These are phyloP conservation scores for Agrotis exclamationis DNA, from an alignment of 2,888 invertebrate species.

Conservation along the genomic window DNA sequence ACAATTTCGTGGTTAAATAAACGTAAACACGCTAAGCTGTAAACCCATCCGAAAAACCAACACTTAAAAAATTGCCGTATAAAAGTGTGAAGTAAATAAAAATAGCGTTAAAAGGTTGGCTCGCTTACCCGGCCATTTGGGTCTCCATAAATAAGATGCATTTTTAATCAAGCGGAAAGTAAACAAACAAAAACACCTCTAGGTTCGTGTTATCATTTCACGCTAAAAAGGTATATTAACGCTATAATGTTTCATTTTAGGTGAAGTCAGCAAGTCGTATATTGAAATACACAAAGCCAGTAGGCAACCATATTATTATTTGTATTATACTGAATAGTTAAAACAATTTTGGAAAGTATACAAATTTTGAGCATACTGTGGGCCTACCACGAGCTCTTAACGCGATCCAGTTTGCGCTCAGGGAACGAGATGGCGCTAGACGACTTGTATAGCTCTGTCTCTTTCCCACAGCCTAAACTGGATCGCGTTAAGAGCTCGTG, in stretches of 20 bases:
- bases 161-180: constrained; percentile 42
- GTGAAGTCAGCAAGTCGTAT: constrained; percentile 1
- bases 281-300: too few relatives aligned
- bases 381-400: too few relatives aligned
- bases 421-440: too few relatives aligned
- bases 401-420: too few relatives aligned
- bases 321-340: too few relatives aligned
- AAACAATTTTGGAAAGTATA: too few relatives aligned
- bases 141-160: constrained; percentile 36
- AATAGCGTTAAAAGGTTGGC: constrained; percentile 34
- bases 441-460: too few relatives aligned
- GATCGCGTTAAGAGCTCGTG: too few relatives aligned
- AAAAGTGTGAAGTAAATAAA: constrained; percentile 38
- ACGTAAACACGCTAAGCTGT: constrained; percentile 19
- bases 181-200: constrained; percentile 6
- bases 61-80: constrained; percentile 25
- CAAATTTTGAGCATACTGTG: too few relatives aligned
- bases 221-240: constrained; percentile 22
- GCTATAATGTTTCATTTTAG: constrained; percentile 27
- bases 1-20: constrained; percentile 14
- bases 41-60: constrained; percentile 28
- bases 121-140: constrained; percentile 6
- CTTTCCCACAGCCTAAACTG: too few relatives aligned
- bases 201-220: constrained; percentile 3
- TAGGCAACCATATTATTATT: too few relatives aligned